Percentiles rank a stretch among this genome's conserved stretches.
These are phyloP conservation scores for Archaeoteleia sp. DNA, from an alignment of 2,888 invertebrate species.

Conservation along the genomic window DNA sequence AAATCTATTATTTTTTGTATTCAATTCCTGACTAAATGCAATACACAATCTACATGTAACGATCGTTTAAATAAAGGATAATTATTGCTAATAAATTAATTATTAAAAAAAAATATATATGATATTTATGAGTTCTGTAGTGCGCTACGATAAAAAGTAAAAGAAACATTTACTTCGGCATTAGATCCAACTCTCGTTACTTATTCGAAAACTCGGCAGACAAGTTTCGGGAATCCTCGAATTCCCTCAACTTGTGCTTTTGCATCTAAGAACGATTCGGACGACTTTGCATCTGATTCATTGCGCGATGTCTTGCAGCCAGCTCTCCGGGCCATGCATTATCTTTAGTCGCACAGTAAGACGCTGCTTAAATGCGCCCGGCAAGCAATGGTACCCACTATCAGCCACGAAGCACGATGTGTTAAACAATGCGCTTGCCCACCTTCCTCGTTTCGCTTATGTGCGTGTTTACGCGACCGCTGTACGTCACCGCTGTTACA, in stretches of 20 bases:
- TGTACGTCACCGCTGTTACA: slow-evolving; percentile 28
- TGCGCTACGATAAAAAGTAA: no score
- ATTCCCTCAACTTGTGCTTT: background rate
- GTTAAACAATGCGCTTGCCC: slow-evolving; percentile 37
- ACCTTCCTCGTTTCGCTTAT: slow-evolving; percentile 26
- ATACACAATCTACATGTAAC: no score
- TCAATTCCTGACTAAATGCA: no score
- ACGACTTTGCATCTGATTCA: slow-evolving; percentile 23
- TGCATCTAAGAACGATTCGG: slow-evolving; percentile 8
- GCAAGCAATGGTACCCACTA: slow-evolving; percentile 3
- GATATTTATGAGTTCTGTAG: no score
- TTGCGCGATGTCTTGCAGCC: no score
- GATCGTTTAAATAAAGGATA: no score
- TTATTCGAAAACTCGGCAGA: background rate
- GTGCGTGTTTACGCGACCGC: slow-evolving; percentile 47
- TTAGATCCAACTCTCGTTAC: background rate
- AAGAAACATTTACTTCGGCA: no score
- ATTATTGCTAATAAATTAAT: no score
- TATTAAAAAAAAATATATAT: no score
- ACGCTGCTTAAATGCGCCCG: slow-evolving; percentile 21
- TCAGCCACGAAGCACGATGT: slow-evolving; percentile 15
- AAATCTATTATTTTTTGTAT: no score
- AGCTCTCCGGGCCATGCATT: slow-evolving; percentile 8
- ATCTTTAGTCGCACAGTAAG: slow-evolving; percentile 13
- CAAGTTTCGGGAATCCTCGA: background rate